phyloP scores from a whole-genome alignment of 1,140 invertebrate genomes.

The Rhagoletis pomonella region DNA sequence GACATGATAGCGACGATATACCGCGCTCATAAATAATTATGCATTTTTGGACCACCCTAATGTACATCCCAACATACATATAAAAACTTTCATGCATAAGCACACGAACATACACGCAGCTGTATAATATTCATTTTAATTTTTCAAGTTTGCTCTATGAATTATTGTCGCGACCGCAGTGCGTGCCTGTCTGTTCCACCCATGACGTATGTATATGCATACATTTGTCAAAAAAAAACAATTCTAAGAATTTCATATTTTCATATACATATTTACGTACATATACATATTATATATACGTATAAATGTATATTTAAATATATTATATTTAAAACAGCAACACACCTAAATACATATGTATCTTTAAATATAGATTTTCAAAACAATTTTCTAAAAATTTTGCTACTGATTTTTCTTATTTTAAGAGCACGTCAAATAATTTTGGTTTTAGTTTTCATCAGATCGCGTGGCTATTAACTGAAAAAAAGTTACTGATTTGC shows the following conservation, averaged over 20 bases:
- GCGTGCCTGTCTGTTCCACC: neutral
- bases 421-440: neutral
- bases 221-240: neutral
- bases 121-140: neutral
- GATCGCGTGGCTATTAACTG: neutral
- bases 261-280: neutral
- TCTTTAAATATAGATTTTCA: neutral
- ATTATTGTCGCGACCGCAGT: slow-evolving; percentile 11
- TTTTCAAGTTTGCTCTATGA: neutral
- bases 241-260: neutral
- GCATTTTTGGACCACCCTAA: too few relatives aligned
- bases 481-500: too few relatives aligned
- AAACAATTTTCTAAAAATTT: neutral
- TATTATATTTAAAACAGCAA: neutral
- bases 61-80: too few relatives aligned
- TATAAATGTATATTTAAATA: neutral
- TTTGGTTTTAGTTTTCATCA: slow-evolving; percentile 18
- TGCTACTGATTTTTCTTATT: neutral
- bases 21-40: too few relatives aligned
- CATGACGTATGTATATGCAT: neutral
- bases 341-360: neutral
- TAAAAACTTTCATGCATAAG: neutral
- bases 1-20: too few relatives aligned
- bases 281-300: neutral
- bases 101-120: neutral